Evolutionary conservation across 2,797 vertebrate species (phyloP).

Genomic region (Clarias fuscus): DNA sequence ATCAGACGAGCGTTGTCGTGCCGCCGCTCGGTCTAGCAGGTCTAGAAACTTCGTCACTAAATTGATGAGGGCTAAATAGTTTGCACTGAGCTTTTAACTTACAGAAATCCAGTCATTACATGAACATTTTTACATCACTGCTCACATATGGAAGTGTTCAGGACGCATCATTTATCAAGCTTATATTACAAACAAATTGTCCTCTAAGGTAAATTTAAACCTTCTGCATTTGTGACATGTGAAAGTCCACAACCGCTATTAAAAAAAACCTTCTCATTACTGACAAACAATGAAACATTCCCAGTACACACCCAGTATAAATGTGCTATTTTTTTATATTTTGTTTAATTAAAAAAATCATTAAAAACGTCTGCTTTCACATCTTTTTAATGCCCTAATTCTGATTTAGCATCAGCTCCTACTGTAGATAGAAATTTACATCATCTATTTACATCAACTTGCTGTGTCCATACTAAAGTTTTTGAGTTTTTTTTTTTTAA

Average conservation of each 20-base stretch:
- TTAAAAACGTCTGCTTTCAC: constrained; percentile 15
- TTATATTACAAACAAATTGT: constrained; percentile 26
- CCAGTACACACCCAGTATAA: constrained; percentile 11
- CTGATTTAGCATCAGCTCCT: constrained; percentile 19
- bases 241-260: constrained; percentile 21
- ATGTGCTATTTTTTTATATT: background rate
- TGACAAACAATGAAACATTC: constrained; percentile 5
- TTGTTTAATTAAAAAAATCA: background rate
- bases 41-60: constrained; percentile 36
- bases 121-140: constrained; percentile 11
- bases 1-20: constrained; percentile 20
- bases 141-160: constrained; percentile 27
- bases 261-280: constrained; percentile 6
- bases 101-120: constrained; percentile 15
- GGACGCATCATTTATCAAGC: constrained; percentile 37
- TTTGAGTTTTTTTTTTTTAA: background rate
- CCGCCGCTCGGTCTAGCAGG: background rate
- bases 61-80: constrained; percentile 11
- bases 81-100: constrained; percentile 24
- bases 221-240: constrained; percentile 35
- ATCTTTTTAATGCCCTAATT: constrained; percentile 24
- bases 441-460: background rate
- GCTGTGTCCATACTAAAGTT: background rate
- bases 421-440: background rate
- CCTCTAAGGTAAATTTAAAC: constrained; percentile 32